phyloP scores from a whole-genome alignment of 2,888 invertebrate species.

The Calameuta filiformis region DNA sequence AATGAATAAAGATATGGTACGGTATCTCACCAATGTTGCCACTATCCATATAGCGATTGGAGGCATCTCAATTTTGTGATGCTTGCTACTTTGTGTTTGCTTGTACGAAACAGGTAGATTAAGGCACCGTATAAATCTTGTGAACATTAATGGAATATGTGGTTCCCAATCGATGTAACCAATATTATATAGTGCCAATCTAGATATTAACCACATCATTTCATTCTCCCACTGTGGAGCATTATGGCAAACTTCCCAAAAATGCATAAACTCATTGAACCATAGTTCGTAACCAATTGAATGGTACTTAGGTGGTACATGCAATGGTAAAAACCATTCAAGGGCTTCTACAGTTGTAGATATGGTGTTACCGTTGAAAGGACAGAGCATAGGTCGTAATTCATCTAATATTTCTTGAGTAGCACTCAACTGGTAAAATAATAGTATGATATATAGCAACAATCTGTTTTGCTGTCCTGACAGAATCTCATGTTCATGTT shows the following conservation, averaged over 20 bases:
- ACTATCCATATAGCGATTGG: conserved; percentile 69
- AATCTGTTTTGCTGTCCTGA: conserved; percentile 31
- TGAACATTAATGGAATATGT: conserved; percentile 81
- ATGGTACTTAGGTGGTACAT: conserved; percentile 73
- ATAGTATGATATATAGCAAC: conserved; percentile 28
- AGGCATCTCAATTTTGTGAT: conserved; percentile 68
- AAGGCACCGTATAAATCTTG: conserved; percentile 77
- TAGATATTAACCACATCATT: conserved; percentile 79
- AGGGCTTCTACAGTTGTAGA: conserved; percentile 71
- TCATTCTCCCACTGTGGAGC: conserved; percentile 76
- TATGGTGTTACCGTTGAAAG: conserved; percentile 73
- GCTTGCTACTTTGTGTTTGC: conserved; percentile 71
- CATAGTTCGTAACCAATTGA: conserved; percentile 79
- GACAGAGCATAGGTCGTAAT: conserved; percentile 82
- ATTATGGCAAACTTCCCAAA: conserved; percentile 84
- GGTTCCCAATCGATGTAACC: conserved; percentile 91
- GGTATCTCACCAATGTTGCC: conserved; percentile 67
- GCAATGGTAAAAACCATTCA: conserved; percentile 81
- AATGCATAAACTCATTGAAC: conserved; percentile 81
- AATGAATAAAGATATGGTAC: conserved; percentile 11
- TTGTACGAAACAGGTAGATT: conserved; percentile 84
- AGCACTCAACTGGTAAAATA: conserved; percentile 79
- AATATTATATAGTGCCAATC: conserved; percentile 78
- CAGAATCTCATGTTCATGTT: conserved; percentile 11
- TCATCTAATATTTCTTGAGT: conserved; percentile 89